phyloP scores from a whole-genome alignment of 2,797 vertebrate genomes.

The Phoeniculus purpureus region DNA sequence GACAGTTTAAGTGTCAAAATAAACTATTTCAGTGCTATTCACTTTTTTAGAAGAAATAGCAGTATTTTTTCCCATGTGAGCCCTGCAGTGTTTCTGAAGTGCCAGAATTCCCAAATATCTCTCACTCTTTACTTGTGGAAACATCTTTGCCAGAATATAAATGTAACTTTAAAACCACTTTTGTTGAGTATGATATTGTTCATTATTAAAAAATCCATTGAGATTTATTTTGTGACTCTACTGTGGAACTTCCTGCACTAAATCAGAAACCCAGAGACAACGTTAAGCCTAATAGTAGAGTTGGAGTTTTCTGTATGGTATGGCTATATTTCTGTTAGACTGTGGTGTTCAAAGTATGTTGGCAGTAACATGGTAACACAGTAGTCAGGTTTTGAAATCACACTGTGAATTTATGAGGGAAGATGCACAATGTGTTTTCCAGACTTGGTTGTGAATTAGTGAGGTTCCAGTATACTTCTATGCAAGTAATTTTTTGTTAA shows the following conservation, averaged over 20 bases:
- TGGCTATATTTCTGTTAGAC: neutral
- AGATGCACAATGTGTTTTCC: neutral
- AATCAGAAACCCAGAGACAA: neutral
- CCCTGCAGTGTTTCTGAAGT: neutral
- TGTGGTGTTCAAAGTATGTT: neutral
- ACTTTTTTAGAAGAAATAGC: neutral
- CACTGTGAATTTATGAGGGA: neutral
- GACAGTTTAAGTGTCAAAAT: conserved; percentile 43
- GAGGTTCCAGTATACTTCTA: neutral
- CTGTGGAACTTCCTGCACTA: neutral
- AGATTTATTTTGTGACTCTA: neutral
- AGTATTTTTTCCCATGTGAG: neutral
- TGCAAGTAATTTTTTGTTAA: neutral
- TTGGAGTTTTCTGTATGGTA: neutral
- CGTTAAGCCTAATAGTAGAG: neutral
- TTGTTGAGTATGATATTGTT: neutral
- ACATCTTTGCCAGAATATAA: neutral
- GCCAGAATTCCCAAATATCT: neutral
- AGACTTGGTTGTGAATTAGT: neutral
- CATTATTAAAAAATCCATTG: neutral
- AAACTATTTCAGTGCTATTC: conserved; percentile 4
- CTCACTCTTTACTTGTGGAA: neutral
- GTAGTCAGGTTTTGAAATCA: neutral
- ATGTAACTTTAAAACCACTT: neutral
- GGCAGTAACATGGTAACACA: neutral